Evolutionary conservation across 2,888 invertebrate genomes (phyloP).

Genomic region (Dynastes grantii): DNA sequence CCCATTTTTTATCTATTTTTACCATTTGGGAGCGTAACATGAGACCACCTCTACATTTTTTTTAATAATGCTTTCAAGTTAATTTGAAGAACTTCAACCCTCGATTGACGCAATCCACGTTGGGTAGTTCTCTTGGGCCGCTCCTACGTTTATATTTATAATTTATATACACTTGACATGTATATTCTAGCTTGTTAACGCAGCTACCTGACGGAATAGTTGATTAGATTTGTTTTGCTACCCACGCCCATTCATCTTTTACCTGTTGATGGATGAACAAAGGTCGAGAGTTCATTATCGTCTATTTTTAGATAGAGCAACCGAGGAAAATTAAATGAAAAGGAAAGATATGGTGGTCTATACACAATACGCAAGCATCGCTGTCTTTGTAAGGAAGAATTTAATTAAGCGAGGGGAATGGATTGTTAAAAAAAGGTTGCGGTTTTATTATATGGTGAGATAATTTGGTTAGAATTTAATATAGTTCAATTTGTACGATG

Average conservation of each 20-base stretch:
- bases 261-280: conserved; percentile 41
- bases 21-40: not conserved
- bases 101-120: conserved; percentile 23
- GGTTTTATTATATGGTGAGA: too few species aligned
- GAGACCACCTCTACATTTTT: conserved; percentile 1
- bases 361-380: too few species aligned
- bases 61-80: conserved; percentile 32
- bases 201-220: conserved; percentile 21
- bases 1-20: conserved; percentile 3
- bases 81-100: conserved; percentile 27
- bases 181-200: conserved; percentile 32
- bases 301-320: conserved; percentile 11
- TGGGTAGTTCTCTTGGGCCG: conserved; percentile 18
- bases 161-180: conserved; percentile 27
- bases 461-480: too few species aligned
- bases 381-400: too few species aligned
- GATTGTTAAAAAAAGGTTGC: too few species aligned
- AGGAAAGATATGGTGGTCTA: not conserved
- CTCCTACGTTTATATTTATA: conserved; percentile 27
- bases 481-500: too few species aligned
- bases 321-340: not conserved
- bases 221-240: conserved; percentile 35
- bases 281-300: conserved; percentile 37
- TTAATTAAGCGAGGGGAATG: too few species aligned
- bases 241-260: conserved; percentile 27